A percentile compares a stretch with the other conserved stretches of the same genome.
These are phyloP conservation scores for Eilema sororculum DNA, from an alignment of 2,888 invertebrate species.

Conservation along the genomic window DNA sequence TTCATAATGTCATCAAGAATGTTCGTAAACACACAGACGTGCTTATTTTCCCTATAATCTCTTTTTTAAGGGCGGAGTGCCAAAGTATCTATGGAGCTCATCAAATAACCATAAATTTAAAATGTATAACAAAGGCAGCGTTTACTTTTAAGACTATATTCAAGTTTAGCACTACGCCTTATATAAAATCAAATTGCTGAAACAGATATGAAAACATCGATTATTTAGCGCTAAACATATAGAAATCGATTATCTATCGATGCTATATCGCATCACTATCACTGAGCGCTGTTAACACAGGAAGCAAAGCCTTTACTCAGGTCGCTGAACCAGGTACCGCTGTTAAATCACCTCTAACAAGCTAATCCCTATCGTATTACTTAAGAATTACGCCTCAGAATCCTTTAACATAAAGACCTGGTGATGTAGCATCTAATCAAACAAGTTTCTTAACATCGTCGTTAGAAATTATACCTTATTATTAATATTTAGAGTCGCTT, in stretches of 20 bases:
- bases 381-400: constrained; percentile 33
- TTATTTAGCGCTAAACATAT: not conserved
- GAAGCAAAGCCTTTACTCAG: constrained; percentile 68
- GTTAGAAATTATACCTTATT: constrained; percentile 45
- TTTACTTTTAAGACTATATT: not conserved
- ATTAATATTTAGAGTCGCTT: constrained; percentile 38
- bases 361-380: constrained; percentile 49
- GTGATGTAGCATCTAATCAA: constrained; percentile 71
- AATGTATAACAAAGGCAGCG: too few relatives aligned
- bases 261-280: constrained; percentile 37
- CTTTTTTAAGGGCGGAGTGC: too few relatives aligned
- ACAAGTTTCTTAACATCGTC: constrained; percentile 62
- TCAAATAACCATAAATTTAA: too few relatives aligned
- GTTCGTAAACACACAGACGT: too few relatives aligned
- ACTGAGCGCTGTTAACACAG: constrained; percentile 55
- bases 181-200: not conserved
- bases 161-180: not conserved
- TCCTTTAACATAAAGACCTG: constrained; percentile 24
- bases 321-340: constrained; percentile 71
- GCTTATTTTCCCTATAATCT: too few relatives aligned
- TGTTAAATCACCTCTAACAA: constrained; percentile 57
- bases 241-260: not conserved
- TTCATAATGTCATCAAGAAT: too few relatives aligned
- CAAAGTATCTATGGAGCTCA: too few relatives aligned
- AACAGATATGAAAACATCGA: not conserved